A percentile compares a stretch with the other conserved stretches of the same genome.
These are phyloP conservation scores for Merluccius polli DNA, from an alignment of 2,797 vertebrate genomes.

Conservation along the genomic window DNA sequence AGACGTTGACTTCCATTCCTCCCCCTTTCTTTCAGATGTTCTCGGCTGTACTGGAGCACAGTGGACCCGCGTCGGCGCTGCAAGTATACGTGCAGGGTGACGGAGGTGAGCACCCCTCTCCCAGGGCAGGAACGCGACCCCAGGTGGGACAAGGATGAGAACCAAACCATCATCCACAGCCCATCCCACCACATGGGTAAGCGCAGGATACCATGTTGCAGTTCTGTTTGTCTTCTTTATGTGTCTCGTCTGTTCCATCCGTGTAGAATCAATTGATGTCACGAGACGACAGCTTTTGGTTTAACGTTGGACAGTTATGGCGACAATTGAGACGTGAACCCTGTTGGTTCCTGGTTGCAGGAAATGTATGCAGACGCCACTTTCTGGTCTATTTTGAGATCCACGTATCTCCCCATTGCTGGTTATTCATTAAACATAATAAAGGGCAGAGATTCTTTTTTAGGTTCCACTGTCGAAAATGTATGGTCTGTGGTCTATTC, in stretches of 20 bases:
- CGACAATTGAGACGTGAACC: background rate
- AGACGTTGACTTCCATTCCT: background rate
- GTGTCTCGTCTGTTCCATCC: background rate
- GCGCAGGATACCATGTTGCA: background rate
- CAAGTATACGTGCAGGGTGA: constrained; percentile 86
- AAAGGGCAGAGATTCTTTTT: background rate
- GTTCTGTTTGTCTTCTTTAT: background rate
- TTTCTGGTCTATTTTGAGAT: background rate
- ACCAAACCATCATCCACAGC: constrained; percentile 87
- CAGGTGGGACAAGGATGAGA: constrained; percentile 74
- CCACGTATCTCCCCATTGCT: background rate
- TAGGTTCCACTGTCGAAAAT: background rate
- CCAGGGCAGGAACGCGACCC: constrained; percentile 70
- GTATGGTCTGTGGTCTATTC: too few relatives aligned
- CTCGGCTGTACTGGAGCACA: constrained; percentile 91
- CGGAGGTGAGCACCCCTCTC: constrained; percentile 78
- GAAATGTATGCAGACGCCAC: background rate
- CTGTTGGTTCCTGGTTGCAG: too few relatives aligned
- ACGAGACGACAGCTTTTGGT: background rate
- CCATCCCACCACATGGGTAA: constrained; percentile 54
- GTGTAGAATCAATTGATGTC: background rate
- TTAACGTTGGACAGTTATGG: background rate
- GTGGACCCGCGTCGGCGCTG: constrained; percentile 84
- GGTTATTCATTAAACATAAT: background rate
- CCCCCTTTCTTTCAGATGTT: constrained; percentile 70